These are phyloP conservation scores for Pontoporia blainvillei DNA, from an alignment of 2,113 vertebrate genomes.

Conservation along the genomic window DNA sequence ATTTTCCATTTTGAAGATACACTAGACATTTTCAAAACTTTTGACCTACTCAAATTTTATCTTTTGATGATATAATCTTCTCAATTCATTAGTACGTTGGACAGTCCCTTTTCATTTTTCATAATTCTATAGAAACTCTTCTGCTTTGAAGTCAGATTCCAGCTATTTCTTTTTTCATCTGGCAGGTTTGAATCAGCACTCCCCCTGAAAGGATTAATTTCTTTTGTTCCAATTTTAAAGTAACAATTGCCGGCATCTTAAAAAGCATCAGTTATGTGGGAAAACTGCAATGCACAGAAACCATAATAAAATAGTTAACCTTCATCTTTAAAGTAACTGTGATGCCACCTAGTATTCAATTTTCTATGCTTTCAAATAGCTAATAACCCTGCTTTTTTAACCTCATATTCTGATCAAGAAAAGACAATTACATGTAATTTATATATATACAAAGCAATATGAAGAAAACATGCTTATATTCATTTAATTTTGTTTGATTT, in stretches of 20 bases:
- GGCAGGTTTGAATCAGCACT: constrained; percentile 30
- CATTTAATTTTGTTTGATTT: neutral
- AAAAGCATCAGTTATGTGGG: constrained; percentile 26
- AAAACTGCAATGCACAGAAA: constrained; percentile 9
- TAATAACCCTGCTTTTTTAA: neutral
- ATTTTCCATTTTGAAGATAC: neutral
- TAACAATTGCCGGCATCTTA: constrained; percentile 29
- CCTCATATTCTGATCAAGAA: neutral
- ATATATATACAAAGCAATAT: neutral
- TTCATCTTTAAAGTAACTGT: neutral
- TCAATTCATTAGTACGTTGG: constrained; percentile 12
- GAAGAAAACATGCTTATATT: neutral
- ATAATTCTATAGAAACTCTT: constrained; percentile 12
- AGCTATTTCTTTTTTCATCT: constrained; percentile 18
- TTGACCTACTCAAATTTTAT: neutral
- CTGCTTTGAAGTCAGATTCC: constrained; percentile 61
- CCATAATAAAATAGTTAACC: constrained; percentile 30
- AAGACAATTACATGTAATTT: neutral
- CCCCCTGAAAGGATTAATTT: constrained; percentile 50
- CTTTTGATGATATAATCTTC: neutral
- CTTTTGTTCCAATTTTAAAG: constrained; percentile 52
- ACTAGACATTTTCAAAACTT: neutral
- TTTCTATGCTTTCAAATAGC: constrained; percentile 10
- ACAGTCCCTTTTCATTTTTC: constrained; percentile 41
- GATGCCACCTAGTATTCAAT: neutral